A percentile compares a stretch with the other conserved stretches of the same genome.
Evolutionary conservation across 2,113 vertebrate species (phyloP).

Genomic region (Psilopogon haemacephalus): DNA sequence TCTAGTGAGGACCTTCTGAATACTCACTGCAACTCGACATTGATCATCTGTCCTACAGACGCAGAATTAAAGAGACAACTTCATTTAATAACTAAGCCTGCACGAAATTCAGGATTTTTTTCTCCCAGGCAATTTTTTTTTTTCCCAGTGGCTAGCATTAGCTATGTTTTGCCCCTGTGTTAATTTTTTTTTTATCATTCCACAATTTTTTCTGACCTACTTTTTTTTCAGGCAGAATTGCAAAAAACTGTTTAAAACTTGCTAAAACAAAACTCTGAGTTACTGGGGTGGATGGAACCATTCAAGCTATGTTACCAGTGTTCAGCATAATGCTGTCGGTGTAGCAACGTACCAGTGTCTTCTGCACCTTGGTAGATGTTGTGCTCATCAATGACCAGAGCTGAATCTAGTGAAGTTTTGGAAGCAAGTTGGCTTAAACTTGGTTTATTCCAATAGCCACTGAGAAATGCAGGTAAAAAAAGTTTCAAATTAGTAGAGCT

Average conservation of each 20-base stretch:
- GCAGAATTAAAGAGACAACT: background rate
- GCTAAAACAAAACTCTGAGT: background rate
- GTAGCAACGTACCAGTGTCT: background rate
- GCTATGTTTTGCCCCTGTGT: background rate
- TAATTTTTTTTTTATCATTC: background rate
- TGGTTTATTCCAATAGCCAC: background rate
- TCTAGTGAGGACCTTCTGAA: conserved; percentile 47
- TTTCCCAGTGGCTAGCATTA: background rate
- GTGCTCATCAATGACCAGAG: background rate
- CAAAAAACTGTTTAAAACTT: background rate
- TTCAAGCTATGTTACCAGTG: background rate
- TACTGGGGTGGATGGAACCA: background rate
- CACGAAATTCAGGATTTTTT: background rate
- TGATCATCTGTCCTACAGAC: background rate
- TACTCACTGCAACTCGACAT: background rate
- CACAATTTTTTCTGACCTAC: background rate
- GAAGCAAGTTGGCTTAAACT: background rate
- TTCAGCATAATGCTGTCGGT: background rate
- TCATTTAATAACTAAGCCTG: background rate
- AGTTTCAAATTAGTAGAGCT: background rate
- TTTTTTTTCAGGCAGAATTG: background rate
- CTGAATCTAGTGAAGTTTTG: background rate
- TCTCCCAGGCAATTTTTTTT: background rate
- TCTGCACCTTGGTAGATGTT: background rate
- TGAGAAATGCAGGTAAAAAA: background rate